Evolutionary conservation across 2,888 invertebrate species (phyloP), one percentile per base, ranked within the genome.

Genomic region (Aporophyla nigra): DNA sequence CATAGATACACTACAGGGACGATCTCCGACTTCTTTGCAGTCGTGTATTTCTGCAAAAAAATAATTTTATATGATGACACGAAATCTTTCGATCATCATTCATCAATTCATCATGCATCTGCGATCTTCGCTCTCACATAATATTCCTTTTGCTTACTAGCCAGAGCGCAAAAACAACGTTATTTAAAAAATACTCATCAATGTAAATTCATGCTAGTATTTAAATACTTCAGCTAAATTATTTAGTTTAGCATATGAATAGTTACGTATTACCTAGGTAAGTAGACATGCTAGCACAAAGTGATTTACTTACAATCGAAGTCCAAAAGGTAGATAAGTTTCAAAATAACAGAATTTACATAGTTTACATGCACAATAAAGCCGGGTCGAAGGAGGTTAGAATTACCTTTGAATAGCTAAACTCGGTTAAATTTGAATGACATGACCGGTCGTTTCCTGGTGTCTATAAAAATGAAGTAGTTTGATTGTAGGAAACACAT

Each of bases 391-490:
- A 46, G 5, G 63, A 90, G 94, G 93, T 93, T 91, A 86, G 87
- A 92, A 95, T 94, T 95, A 92, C 89, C 94, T 88, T 95, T 91
- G 90, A 95, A 94, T 94, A 90, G 91, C 76, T 88, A 78, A 90
- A 91, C 86, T 87, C 79, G 80, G 82, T 86, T 85, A 88, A 84
- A 71, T 74, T 85, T 80, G 80, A 87, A 87, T 87, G 86, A 86
- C 86, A 87, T 84, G 80, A 84, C 83, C 75, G 71, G 80, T 77
- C 75, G 81, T 90, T 91, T 91, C 89, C 92, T 88, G 87, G 75
- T 83, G 70, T 69, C 33, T 78, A 78, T 80, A 78, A 73, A 62
- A 71, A 69, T 59, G 46, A 85, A 77, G 27, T 70, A 72, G 10
- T 40, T 71, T 27, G 9, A 74, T 61, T 82, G 5, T 66, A 65